Conservation (phyloP, 1,140 invertebrate species). For the Lucilia cuprina region DNA sequence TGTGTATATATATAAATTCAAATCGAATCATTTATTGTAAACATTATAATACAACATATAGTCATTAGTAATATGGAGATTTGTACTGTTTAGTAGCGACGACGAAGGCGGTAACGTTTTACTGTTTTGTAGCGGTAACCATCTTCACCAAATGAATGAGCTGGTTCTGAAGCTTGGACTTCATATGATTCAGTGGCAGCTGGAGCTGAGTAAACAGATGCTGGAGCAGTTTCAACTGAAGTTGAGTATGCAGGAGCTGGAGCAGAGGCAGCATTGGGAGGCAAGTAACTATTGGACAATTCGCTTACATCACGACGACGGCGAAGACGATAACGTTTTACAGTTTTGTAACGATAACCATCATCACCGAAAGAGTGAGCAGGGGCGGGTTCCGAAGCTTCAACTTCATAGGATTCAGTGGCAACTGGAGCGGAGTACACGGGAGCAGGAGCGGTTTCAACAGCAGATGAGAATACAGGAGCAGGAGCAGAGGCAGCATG, state of each 20-base stretch:
- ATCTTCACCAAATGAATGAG: conserved; percentile 29
- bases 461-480: neutral
- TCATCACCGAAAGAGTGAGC: conserved; percentile 28
- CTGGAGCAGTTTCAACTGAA: conserved; percentile 27
- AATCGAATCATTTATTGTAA: neutral
- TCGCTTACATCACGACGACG: conserved; percentile 35
- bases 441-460: neutral
- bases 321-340: conserved; percentile 31
- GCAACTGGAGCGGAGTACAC: conserved; percentile 21
- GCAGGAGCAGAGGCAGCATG: neutral
- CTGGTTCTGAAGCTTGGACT: neutral
- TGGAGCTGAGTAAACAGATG: neutral
- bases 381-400: neutral
- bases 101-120: conserved; percentile 28
- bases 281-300: conserved; percentile 44
- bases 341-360: conserved; percentile 36
- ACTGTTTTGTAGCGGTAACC: conserved; percentile 38
- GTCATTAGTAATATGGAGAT: neutral
- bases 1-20: no score
- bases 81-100: neutral
- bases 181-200: neutral
- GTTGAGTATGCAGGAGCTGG: neutral
- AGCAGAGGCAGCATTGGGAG: conserved; percentile 34
- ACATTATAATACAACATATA: neutral
- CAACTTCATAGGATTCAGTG: neutral